Base-by-base conservation (phyloP, 2,888 invertebrate genomes). In the Thymelicus acteon region DNA sequence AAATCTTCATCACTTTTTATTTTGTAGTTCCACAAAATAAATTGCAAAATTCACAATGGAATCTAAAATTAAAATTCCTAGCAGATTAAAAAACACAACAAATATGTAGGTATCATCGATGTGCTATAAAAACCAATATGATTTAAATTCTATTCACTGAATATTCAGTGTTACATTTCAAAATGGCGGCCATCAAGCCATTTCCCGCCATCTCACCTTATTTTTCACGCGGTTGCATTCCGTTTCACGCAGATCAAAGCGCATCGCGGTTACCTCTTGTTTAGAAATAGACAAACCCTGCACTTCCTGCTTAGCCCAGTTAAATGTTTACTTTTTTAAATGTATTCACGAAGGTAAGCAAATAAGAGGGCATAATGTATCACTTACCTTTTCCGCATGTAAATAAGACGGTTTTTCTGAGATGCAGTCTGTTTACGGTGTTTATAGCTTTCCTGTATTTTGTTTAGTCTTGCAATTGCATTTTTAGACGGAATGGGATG, bases 251-350 rank as follows among this genome's bases (percentile, higher is more conserved):
- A 71, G 70, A 70, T 70, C 64, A 70, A 70, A 70, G 64, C 39
- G 60, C 58, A 58, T 66, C 58, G 64, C 70, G 58, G 60, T 63
- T 44, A 71, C 65, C 58, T 62, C 31, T 31, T 39, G 64, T 65
- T 44, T 60, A 65, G 65, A 60, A 71, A 71, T 71, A 71, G 65
- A 71, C 13, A 60, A 70, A 60, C 57, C 68, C 47, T 68, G 40
- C 67, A 67, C 68, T 68, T 68, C 67, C 67, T 67, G 60, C 19
- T 49, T 13, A 48, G 60, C 60, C 71, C 48, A 65, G 60, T 60
- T 71, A 60, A 24, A 24, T 62, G 65, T 65, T 71, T 71, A 54
- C 66, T 72, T 73, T 73, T 69, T 67, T 67, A 67, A 73, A 73
- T 72, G 60, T 61, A 72, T 69, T 72, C 73, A 47, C 52, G 65